These are phyloP conservation scores for Alfaro cultratus DNA, from an alignment of 2,797 vertebrate genomes.

Conservation along the genomic window DNA sequence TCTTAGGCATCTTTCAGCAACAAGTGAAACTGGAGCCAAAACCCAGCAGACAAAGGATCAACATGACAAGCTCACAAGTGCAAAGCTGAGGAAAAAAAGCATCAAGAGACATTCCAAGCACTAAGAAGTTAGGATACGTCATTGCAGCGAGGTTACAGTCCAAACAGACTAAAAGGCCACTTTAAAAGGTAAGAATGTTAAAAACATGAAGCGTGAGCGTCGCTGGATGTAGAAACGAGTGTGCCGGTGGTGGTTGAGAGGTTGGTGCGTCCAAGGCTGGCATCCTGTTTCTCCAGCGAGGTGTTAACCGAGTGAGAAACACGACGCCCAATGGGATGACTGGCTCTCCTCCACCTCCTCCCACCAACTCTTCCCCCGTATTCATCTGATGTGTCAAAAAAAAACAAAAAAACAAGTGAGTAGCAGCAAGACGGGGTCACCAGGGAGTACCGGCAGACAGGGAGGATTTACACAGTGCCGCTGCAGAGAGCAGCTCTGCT, in stretches of 20 bases:
- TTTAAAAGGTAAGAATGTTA: slow-evolving; percentile 14
- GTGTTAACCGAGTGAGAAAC: slow-evolving; percentile 84
- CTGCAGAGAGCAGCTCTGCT: slow-evolving; percentile 32
- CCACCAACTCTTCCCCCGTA: slow-evolving; percentile 70
- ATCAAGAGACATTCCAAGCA: slow-evolving; percentile 30
- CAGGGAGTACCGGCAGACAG: slow-evolving; percentile 72
- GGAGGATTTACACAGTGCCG: slow-evolving; percentile 42
- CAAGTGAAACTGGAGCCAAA: slow-evolving; percentile 46
- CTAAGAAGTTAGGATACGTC: slow-evolving; percentile 33
- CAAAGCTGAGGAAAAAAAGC: slow-evolving; percentile 29
- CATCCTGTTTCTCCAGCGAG: slow-evolving; percentile 72
- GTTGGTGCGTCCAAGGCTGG: slow-evolving; percentile 63
- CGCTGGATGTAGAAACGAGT: slow-evolving; percentile 20
- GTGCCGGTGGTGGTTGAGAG: slow-evolving; percentile 15
- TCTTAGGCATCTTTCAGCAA: slow-evolving; percentile 43
- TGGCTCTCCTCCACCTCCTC: slow-evolving; percentile 80
- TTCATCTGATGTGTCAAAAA: slow-evolving; percentile 84
- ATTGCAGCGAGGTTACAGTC: slow-evolving; percentile 10
- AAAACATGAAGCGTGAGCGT: slow-evolving; percentile 41
- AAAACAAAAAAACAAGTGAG: slow-evolving; percentile 46
- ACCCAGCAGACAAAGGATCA: slow-evolving; percentile 53
- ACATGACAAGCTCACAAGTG: slow-evolving; percentile 31
- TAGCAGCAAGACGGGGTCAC: slow-evolving; percentile 71
- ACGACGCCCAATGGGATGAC: slow-evolving; percentile 69
- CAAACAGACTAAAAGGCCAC: slow-evolving; percentile 49